Conservation (phyloP, 2,113 vertebrate species). For the Blennius ocellaris region DNA sequence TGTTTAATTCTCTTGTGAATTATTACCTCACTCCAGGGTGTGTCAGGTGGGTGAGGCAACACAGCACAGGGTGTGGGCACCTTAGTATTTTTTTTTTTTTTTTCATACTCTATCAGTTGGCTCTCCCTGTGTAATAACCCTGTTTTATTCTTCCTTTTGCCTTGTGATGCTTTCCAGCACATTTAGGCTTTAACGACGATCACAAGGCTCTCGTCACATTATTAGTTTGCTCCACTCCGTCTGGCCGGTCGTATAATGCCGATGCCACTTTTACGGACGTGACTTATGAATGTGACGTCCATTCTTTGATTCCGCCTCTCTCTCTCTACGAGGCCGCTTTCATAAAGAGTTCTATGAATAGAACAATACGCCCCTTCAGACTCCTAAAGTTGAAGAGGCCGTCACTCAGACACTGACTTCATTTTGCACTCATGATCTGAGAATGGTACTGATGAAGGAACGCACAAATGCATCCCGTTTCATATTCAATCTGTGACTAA, state of each 20-base stretch:
- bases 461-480: slow-evolving; percentile 35
- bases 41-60: slow-evolving; percentile 54
- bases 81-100: slow-evolving; percentile 4
- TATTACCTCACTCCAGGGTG: slow-evolving; percentile 49
- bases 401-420: slow-evolving; percentile 72
- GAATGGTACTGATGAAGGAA: slow-evolving; percentile 39
- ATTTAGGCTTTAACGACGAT: slow-evolving; percentile 13
- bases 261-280: slow-evolving; percentile 38
- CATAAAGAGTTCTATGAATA: slow-evolving; percentile 76
- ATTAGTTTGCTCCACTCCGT: slow-evolving; percentile 27
- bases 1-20: slow-evolving; percentile 48
- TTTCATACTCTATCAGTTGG: slow-evolving; percentile 17
- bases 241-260: neutral
- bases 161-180: slow-evolving; percentile 23
- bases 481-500: slow-evolving; percentile 59
- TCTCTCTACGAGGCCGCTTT: slow-evolving; percentile 65
- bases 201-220: slow-evolving; percentile 18
- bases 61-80: slow-evolving; percentile 35
- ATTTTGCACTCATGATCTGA: slow-evolving; percentile 71
- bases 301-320: slow-evolving; percentile 48
- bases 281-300: slow-evolving; percentile 51
- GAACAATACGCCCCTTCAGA: slow-evolving; percentile 78
- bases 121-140: slow-evolving; percentile 2
- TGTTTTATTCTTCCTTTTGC: neutral
- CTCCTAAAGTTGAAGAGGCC: slow-evolving; percentile 73